phyloP scores from a whole-genome alignment of 2,888 invertebrate species.

The Dioctria rufipes region DNA sequence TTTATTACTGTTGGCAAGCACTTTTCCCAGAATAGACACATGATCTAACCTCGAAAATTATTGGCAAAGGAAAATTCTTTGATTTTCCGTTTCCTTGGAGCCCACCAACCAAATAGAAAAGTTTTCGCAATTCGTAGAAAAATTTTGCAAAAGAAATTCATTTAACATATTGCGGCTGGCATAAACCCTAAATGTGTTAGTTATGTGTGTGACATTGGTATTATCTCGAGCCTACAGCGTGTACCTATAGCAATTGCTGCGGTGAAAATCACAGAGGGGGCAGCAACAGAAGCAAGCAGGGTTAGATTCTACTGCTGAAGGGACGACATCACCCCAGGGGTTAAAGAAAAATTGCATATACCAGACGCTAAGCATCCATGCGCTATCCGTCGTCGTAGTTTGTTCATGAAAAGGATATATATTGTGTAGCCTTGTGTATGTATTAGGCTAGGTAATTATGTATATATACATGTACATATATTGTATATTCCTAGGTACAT shows the following conservation, averaged over 20 bases:
- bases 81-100: background rate
- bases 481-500: background rate
- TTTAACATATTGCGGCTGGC: conserved; percentile 33
- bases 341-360: conserved; percentile 42
- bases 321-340: conserved; percentile 26
- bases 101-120: background rate
- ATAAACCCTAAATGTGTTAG: conserved; percentile 7
- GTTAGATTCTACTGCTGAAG: background rate
- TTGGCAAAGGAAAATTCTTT: background rate
- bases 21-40: background rate
- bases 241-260: background rate
- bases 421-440: background rate
- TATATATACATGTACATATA: background rate
- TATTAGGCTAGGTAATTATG: background rate
- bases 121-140: background rate
- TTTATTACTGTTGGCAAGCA: background rate
- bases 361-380: conserved; percentile 51
- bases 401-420: background rate
- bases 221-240: no score
- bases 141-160: conserved; percentile 8
- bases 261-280: conserved; percentile 20
- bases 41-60: background rate
- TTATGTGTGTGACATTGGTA: background rate
- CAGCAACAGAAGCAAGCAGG: conserved; percentile 1
- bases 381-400: background rate